A percentile compares a stretch with the other conserved stretches of the same genome.
Conservation (phyloP, 2,797 vertebrate genomes). For the Centropyge bicolor region DNA sequence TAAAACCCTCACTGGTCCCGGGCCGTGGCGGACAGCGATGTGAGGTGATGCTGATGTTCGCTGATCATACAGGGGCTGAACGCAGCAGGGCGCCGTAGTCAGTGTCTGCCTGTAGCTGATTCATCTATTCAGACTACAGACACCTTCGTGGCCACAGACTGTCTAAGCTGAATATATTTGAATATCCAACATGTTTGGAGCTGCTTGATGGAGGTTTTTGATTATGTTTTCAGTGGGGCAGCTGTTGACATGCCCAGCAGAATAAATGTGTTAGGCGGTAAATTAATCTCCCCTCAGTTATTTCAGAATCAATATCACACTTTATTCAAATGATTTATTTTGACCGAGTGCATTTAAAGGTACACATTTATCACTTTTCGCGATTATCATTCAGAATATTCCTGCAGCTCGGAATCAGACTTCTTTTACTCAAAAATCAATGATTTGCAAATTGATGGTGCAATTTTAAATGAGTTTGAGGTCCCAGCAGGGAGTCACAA, state of each 20-base stretch:
- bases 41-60: conserved; percentile 59
- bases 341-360: conserved; percentile 9
- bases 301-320: conserved; percentile 31
- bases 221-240: conserved; percentile 10
- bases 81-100: conserved; percentile 38
- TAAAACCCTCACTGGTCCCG: conserved; percentile 59
- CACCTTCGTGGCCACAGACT: background rate
- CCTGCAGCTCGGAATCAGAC: conserved; percentile 15
- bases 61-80: conserved; percentile 53
- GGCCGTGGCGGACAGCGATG: conserved; percentile 20
- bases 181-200: conserved; percentile 33
- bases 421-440: background rate
- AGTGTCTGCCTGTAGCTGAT: conserved; percentile 33
- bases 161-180: conserved; percentile 36
- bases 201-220: background rate
- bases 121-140: conserved; percentile 23
- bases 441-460: conserved; percentile 9
- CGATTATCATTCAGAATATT: background rate
- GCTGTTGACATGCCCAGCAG: background rate
- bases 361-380: conserved; percentile 1
- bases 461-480: background rate
- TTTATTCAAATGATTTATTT: conserved; percentile 30
- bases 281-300: conserved; percentile 25
- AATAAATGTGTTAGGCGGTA: conserved; percentile 9
- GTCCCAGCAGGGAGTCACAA: background rate